Evolutionary conservation across 2,797 vertebrate species (phyloP).

Genomic region (Capromys pilorides): DNA sequence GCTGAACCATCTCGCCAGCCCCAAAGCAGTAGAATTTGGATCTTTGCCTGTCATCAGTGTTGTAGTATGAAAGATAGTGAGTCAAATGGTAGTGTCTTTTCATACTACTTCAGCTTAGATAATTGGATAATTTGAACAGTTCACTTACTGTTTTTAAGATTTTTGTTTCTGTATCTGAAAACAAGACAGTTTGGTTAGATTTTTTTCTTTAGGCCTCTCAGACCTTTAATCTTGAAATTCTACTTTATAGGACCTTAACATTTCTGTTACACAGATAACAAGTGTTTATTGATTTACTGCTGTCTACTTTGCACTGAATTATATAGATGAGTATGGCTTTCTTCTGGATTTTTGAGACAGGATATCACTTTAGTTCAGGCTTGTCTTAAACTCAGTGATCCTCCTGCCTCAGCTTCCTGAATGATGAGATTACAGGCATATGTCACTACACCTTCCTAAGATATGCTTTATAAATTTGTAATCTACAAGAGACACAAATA

Average conservation of each 20-base stretch:
- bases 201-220: slow-evolving; percentile 22
- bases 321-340: neutral
- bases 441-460: neutral
- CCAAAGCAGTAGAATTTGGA: slow-evolving; percentile 32
- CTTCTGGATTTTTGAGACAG: neutral
- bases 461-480: neutral
- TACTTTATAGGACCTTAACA: slow-evolving; percentile 37
- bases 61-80: neutral
- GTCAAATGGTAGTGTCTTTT: neutral
- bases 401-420: neutral
- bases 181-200: neutral
- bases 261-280: slow-evolving; percentile 21
- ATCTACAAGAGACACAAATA: neutral
- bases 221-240: slow-evolving; percentile 30
- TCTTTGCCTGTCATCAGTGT: neutral
- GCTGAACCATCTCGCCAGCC: too few relatives aligned
- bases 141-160: slow-evolving; percentile 5
- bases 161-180: slow-evolving; percentile 47
- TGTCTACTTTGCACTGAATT: neutral
- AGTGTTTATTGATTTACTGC: slow-evolving; percentile 43
- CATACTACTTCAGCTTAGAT: neutral
- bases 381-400: neutral
- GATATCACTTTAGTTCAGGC: neutral
- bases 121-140: slow-evolving; percentile 11
- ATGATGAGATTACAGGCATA: neutral